Conservation (phyloP, 2,113 vertebrate species). For the Nestor notabilis region DNA sequence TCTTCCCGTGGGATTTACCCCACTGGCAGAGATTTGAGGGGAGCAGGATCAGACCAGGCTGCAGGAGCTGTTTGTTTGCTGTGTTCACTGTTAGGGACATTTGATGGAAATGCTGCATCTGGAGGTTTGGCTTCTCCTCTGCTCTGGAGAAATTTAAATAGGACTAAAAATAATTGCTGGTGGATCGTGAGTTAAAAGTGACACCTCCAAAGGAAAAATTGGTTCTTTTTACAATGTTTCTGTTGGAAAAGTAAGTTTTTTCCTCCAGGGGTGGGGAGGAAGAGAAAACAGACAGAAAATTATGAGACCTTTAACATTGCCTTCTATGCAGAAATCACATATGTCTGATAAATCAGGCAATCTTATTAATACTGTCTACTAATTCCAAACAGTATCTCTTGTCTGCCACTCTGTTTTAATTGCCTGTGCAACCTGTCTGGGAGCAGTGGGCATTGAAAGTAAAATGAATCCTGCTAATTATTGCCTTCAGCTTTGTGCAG, state of each 20-base stretch:
- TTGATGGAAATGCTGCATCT: neutral
- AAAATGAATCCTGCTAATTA: conserved; percentile 21
- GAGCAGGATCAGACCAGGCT: neutral
- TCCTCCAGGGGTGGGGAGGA: neutral
- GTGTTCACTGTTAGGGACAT: neutral
- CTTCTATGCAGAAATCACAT: neutral
- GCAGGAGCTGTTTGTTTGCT: neutral
- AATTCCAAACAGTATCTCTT: neutral
- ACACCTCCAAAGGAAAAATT: neutral
- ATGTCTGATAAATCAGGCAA: neutral
- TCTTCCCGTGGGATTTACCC: neutral
- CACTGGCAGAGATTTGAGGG: neutral
- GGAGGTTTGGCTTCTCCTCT: neutral
- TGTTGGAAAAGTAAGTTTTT: neutral
- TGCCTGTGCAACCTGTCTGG: neutral
- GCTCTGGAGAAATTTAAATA: neutral
- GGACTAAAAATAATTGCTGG: neutral
- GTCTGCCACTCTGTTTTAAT: neutral
- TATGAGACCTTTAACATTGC: neutral
- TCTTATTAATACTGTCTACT: neutral
- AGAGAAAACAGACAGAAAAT: neutral
- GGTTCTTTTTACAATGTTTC: neutral
- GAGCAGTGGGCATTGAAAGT: neutral
- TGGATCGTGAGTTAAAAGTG: neutral
- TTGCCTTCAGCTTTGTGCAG: neutral